Evolutionary conservation across 2,113 vertebrate species (phyloP).

Genomic region (Microtus ochrogaster): DNA sequence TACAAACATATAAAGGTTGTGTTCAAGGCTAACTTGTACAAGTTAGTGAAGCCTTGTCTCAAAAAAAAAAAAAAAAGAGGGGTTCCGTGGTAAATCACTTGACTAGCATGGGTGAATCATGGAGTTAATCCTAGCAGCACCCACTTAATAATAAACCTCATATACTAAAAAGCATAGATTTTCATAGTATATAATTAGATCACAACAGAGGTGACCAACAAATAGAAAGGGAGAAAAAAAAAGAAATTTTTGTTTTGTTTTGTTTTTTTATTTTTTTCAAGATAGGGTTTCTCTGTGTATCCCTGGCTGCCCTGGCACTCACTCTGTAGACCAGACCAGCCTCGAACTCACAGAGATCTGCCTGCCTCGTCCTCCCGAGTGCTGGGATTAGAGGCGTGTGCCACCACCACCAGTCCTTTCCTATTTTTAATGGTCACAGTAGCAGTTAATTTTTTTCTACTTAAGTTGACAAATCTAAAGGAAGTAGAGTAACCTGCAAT

Average conservation of each 20-base stretch:
- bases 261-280: neutral
- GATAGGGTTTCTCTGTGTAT: neutral
- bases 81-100: neutral
- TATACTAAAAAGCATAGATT: neutral
- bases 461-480: neutral
- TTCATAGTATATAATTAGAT: neutral
- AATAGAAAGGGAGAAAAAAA: slow-evolving; percentile 18
- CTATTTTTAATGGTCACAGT: slow-evolving; percentile 14
- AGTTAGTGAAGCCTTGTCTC: neutral
- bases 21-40: neutral
- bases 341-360: neutral
- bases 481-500: neutral
- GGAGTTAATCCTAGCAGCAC: neutral
- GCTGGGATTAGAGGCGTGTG: neutral
- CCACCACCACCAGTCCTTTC: neutral
- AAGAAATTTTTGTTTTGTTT: neutral
- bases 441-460: neutral
- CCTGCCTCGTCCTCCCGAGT: neutral
- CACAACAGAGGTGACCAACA: slow-evolving; percentile 11
- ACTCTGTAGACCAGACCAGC: neutral
- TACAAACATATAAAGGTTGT: neutral
- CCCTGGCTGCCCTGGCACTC: neutral
- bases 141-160: neutral
- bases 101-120: neutral
- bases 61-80: neutral